Evolutionary conservation across 2,113 vertebrate genomes (phyloP).

Genomic region (Oreotrochilus melanogaster): DNA sequence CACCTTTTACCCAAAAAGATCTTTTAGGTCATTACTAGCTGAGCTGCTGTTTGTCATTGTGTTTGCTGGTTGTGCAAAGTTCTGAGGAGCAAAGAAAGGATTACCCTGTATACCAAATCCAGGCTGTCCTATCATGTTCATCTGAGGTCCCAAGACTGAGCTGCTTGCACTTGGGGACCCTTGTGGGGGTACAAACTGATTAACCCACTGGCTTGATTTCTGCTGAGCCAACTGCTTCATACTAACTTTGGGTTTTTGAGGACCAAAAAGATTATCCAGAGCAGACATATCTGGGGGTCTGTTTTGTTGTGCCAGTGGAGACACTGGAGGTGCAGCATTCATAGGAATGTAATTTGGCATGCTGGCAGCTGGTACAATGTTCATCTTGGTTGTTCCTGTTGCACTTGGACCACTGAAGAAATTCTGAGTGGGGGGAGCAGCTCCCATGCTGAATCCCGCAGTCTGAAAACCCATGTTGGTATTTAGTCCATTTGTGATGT

Average conservation of each 20-base stretch:
- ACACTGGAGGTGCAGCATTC: conserved; percentile 58
- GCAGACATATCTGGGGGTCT: conserved; percentile 89
- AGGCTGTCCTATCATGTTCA: conserved; percentile 77
- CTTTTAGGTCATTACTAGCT: conserved; percentile 94
- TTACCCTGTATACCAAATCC: conserved; percentile 94
- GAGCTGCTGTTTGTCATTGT: conserved; percentile 88
- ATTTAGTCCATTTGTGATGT: conserved; percentile 87
- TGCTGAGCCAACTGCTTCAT: conserved; percentile 94
- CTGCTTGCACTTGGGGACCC: conserved; percentile 75
- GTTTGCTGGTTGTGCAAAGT: conserved; percentile 88
- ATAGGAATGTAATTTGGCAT: conserved; percentile 87
- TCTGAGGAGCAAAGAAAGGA: conserved; percentile 96
- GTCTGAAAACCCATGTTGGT: conserved; percentile 85
- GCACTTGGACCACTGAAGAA: conserved; percentile 80
- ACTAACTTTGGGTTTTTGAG: conserved; percentile 93
- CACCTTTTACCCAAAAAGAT: conserved; percentile 90
- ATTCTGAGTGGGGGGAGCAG: conserved; percentile 79
- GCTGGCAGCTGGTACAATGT: conserved; percentile 80
- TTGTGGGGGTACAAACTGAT: conserved; percentile 85
- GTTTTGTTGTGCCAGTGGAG: conserved; percentile 75
- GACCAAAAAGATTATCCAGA: conserved; percentile 90
- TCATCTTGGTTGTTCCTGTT: conserved; percentile 67
- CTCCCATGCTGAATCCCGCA: conserved; percentile 81
- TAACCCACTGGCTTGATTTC: conserved; percentile 87
- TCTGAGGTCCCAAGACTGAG: conserved; percentile 78